Percentiles rank a stretch among this genome's conserved stretches.
Conservation (phyloP, 2,888 invertebrate species). For the Coremacera marginata region DNA sequence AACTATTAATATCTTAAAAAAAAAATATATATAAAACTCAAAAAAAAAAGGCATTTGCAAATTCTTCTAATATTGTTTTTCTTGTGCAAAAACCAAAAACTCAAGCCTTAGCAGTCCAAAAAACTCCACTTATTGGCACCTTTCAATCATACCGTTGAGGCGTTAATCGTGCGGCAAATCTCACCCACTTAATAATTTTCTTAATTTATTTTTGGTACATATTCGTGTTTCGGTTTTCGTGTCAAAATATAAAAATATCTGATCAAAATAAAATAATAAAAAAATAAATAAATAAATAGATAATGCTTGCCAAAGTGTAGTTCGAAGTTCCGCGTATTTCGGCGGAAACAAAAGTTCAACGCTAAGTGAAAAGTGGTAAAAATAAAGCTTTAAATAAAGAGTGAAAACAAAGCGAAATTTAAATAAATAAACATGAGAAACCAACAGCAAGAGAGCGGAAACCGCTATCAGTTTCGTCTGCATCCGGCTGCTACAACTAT, state of each 20-base stretch:
- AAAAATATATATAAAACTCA: too few relatives aligned
- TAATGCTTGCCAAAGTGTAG: not conserved
- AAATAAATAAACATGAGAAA: slow-evolving; percentile 25
- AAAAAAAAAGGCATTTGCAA: too few relatives aligned
- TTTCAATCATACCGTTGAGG: not conserved
- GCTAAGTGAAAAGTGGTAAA: not conserved
- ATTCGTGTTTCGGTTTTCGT: slow-evolving; percentile 2
- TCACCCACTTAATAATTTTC: not conserved
- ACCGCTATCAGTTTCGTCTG: slow-evolving; percentile 55
- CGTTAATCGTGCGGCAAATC: not conserved
- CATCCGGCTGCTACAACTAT: slow-evolving; percentile 47
- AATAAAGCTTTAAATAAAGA: not conserved
- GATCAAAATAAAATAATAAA: not conserved
- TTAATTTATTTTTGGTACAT: too few relatives aligned
- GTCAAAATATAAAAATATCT: not conserved
- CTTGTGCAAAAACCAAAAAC: too few relatives aligned
- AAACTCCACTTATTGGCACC: not conserved
- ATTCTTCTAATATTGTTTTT: too few relatives aligned
- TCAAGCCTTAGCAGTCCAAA: not conserved
- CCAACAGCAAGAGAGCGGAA: slow-evolving; percentile 46
- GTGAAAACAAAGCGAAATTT: not conserved
- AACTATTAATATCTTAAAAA: too few relatives aligned
- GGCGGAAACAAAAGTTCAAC: not conserved
- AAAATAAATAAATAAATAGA: not conserved
- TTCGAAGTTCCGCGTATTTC: not conserved